Percentiles rank a stretch among this genome's conserved stretches.
These are phyloP conservation scores for Rallus crepitans DNA, from an alignment of 2,797 vertebrate species.

Conservation along the genomic window DNA sequence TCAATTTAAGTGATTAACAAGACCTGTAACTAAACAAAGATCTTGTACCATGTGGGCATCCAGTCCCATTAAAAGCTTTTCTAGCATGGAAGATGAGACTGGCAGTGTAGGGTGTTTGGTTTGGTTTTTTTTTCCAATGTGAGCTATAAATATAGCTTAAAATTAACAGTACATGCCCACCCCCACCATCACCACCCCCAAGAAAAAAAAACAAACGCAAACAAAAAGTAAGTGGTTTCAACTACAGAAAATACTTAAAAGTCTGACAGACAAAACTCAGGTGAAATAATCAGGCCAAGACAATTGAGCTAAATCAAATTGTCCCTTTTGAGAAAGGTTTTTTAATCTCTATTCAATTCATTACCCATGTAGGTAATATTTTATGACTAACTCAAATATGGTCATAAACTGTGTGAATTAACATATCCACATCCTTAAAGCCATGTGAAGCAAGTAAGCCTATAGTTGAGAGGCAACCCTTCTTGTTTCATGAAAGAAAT, in stretches of 20 bases:
- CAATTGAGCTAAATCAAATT: neutral
- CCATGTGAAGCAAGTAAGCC: neutral
- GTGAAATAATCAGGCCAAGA: neutral
- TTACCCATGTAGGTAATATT: neutral
- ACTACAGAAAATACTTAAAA: neutral
- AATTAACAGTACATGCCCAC: neutral
- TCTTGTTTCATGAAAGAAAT: neutral
- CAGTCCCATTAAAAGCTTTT: neutral
- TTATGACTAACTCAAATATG: neutral
- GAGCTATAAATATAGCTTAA: neutral
- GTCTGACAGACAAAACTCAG: neutral
- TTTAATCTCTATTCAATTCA: neutral
- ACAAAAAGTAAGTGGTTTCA: neutral
- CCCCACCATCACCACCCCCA: too few relatives aligned
- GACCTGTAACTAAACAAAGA: neutral
- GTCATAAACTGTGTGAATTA: neutral
- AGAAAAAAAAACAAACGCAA: too few relatives aligned
- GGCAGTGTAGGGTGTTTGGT: too few relatives aligned
- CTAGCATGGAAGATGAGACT: neutral
- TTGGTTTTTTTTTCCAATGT: too few relatives aligned
- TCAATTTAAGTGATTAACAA: neutral
- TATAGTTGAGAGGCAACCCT: neutral
- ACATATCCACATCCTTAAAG: neutral
- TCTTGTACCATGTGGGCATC: neutral
- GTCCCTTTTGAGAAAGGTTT: neutral